Evolutionary conservation across 1,140 invertebrate species (phyloP).

Genomic region (Sesamia nonagrioides): DNA sequence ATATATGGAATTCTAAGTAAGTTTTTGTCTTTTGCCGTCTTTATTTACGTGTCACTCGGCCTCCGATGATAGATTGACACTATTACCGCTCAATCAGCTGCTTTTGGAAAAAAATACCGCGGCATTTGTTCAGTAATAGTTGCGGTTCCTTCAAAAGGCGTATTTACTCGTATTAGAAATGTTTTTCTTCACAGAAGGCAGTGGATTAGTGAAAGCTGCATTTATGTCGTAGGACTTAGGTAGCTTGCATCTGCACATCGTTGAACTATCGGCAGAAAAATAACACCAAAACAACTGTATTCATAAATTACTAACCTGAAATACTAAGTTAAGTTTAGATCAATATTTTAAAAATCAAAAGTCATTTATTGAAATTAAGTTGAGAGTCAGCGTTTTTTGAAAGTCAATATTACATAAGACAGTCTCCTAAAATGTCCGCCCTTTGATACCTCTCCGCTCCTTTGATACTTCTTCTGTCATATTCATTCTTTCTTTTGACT

Average conservation of each 20-base stretch:
- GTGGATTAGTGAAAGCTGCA: neutral
- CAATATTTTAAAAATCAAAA: too few relatives aligned
- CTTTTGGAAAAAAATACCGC: neutral
- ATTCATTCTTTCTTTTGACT: too few relatives aligned
- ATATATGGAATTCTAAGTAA: conserved; percentile 23
- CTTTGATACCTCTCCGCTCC: too few relatives aligned
- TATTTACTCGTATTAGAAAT: conserved; percentile 12
- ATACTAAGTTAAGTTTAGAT: too few relatives aligned
- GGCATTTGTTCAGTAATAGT: conserved; percentile 7
- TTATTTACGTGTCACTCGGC: conserved; percentile 1
- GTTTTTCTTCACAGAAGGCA: neutral
- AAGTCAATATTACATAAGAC: too few relatives aligned
- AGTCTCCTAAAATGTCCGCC: too few relatives aligned
- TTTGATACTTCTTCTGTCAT: too few relatives aligned
- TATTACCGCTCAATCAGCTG: conserved; percentile 1
- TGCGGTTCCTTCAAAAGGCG: neutral
- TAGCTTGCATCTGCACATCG: neutral
- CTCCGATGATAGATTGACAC: conserved; percentile 18
- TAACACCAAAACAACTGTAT: neutral
- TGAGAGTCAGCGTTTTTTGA: too few relatives aligned
- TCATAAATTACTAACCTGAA: too few relatives aligned
- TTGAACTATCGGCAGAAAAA: neutral
- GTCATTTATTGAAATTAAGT: too few relatives aligned
- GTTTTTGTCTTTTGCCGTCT: conserved; percentile 23
- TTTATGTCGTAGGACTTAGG: neutral